A percentile compares a stretch with the other conserved stretches of the same genome.
Evolutionary conservation across 1,140 invertebrate genomes (phyloP).

Genomic region (Sitobion miscanthi): DNA sequence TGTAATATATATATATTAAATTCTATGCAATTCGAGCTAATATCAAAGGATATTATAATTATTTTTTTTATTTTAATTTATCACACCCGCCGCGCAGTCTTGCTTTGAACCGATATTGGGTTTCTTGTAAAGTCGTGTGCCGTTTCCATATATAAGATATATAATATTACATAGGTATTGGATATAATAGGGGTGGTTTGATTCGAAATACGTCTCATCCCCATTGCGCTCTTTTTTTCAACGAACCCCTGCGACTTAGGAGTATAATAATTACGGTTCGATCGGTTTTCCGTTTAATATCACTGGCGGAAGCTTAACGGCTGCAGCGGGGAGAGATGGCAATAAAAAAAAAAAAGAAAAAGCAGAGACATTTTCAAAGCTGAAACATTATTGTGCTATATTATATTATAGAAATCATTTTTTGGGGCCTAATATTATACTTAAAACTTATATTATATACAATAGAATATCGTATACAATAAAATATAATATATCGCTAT

Average conservation of each 20-base stretch:
- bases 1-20: background rate
- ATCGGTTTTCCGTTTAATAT: background rate
- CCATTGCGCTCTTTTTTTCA: background rate
- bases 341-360: background rate
- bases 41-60: background rate
- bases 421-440: background rate
- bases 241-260: background rate
- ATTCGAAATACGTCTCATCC: background rate
- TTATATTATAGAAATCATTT: background rate
- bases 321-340: background rate
- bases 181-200: background rate
- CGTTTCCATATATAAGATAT: background rate
- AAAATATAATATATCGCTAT: background rate
- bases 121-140: background rate
- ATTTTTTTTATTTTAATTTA: background rate
- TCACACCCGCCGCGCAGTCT: background rate
- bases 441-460: background rate
- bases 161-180: background rate
- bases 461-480: background rate
- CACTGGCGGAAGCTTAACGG: background rate
- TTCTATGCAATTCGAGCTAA: background rate
- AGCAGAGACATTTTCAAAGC: background rate
- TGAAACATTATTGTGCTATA: background rate
- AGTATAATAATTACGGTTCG: conserved; percentile 12
- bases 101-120: background rate